These are phyloP conservation scores for Xenopus borealis DNA, from an alignment of 2,113 vertebrate genomes.

Conservation along the genomic window DNA sequence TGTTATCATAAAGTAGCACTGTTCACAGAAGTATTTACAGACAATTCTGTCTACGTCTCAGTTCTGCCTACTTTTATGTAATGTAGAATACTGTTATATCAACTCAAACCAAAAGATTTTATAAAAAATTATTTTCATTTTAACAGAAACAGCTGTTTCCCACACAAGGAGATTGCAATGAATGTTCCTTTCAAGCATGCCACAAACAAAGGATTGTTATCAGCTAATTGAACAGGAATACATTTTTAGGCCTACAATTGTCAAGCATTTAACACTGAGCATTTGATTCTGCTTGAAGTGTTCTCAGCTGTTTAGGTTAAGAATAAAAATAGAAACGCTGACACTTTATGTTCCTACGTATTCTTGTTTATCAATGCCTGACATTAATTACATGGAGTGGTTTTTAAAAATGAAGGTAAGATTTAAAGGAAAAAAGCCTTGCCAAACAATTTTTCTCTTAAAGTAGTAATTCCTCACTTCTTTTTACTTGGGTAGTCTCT, in stretches of 20 bases:
- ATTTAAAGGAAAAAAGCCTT: no score
- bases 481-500: no score
- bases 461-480: no score
- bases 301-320: not conserved
- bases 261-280: not conserved
- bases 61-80: no score
- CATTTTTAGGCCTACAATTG: conserved; percentile 5
- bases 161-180: conserved; percentile 4
- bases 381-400: not conserved
- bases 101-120: not conserved
- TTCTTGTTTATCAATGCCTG: not conserved
- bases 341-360: no score
- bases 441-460: no score
- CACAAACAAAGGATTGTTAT: conserved; percentile 26
- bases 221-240: conserved; percentile 3
- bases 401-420: not conserved
- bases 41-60: no score
- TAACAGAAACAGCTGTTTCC: conserved; percentile 11
- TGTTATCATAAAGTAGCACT: no score
- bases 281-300: not conserved
- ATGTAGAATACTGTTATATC: no score
- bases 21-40: no score
- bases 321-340: conserved; percentile 8
- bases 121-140: conserved; percentile 18
- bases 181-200: not conserved